These are phyloP conservation scores for Latheticus oryzae DNA, from an alignment of 2,888 invertebrate genomes.

Conservation along the genomic window DNA sequence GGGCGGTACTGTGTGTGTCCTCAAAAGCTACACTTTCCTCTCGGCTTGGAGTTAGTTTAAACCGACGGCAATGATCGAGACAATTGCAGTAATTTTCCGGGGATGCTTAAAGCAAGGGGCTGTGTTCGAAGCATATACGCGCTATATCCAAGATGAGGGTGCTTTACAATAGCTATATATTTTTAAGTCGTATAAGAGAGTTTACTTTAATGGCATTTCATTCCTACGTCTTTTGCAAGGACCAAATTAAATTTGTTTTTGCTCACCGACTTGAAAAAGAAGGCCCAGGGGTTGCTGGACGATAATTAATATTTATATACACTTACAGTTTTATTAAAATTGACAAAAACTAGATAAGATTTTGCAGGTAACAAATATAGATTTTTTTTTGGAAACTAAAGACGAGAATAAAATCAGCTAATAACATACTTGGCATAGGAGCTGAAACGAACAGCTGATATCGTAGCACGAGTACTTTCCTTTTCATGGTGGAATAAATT, in stretches of 20 bases:
- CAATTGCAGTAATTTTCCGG: slow-evolving; percentile 65
- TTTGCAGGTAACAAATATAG: too few relatives aligned
- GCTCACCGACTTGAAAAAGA: slow-evolving; percentile 12
- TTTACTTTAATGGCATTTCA: slow-evolving; percentile 62
- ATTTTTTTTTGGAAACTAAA: slow-evolving; percentile 11
- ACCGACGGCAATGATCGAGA: slow-evolving; percentile 64
- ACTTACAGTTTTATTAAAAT: too few relatives aligned
- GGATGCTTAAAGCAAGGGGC: slow-evolving; percentile 55
- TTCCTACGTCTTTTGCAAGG: slow-evolving; percentile 51
- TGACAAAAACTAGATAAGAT: too few relatives aligned
- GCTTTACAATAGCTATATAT: slow-evolving; percentile 59
- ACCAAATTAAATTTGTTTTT: slow-evolving; percentile 61
- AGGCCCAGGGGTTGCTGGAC: too few relatives aligned
- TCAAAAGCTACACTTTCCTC: slow-evolving; percentile 33
- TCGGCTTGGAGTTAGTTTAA: slow-evolving; percentile 54
- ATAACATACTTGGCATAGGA: slow-evolving; percentile 5
- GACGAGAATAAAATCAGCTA: slow-evolving; percentile 9
- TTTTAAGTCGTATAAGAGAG: slow-evolving; percentile 60
- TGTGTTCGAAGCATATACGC: slow-evolving; percentile 41
- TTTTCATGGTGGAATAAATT: slow-evolving; percentile 64
- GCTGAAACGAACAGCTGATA: slow-evolving; percentile 56
- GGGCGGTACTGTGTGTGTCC: slow-evolving; percentile 42
- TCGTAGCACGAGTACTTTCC: slow-evolving; percentile 57
- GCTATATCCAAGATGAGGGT: slow-evolving; percentile 49
- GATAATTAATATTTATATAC: too few relatives aligned